Evolutionary conservation across 2,797 vertebrate species (phyloP).

Genomic region (Poecilia wingei): DNA sequence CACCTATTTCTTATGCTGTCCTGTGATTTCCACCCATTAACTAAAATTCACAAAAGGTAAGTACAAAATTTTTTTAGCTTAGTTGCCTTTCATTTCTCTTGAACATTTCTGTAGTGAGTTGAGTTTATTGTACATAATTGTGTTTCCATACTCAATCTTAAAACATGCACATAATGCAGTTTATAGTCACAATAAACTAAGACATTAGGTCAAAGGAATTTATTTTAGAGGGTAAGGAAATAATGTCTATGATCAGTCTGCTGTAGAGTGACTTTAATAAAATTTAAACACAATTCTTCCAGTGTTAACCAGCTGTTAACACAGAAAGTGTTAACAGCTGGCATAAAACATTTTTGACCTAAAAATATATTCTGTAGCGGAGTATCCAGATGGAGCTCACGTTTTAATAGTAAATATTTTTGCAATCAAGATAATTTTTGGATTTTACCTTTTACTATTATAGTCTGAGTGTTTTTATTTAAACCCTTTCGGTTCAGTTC

Average conservation of each 20-base stretch:
- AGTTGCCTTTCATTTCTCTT: neutral
- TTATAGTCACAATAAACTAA: neutral
- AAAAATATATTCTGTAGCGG: neutral
- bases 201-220: neutral
- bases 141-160: neutral
- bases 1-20: neutral
- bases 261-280: neutral
- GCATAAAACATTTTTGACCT: neutral
- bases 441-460: neutral
- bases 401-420: neutral
- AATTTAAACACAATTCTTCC: neutral
- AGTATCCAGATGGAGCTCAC: neutral
- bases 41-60: neutral
- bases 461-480: neutral
- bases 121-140: neutral
- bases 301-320: no score
- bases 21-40: neutral
- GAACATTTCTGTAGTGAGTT: neutral
- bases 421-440: neutral
- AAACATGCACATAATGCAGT: neutral
- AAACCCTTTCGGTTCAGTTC: neutral
- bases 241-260: neutral
- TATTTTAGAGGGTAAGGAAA: neutral
- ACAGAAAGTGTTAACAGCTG: neutral
- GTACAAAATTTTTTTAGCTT: neutral